phyloP scores from a whole-genome alignment of 2,113 vertebrate species.

The Anguilla japonica region DNA sequence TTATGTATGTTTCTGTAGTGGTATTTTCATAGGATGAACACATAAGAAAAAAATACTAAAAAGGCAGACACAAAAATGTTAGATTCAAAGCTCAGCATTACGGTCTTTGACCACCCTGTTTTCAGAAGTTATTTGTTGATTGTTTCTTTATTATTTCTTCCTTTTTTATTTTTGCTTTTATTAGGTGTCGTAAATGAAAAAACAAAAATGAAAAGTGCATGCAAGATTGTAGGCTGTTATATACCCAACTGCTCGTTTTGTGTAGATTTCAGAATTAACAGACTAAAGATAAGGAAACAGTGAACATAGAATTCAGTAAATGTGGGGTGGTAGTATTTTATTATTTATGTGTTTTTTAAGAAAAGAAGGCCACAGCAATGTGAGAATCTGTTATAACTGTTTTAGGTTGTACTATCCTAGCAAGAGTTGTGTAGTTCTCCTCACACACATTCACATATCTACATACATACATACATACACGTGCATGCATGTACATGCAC shows the following conservation, averaged over 20 bases:
- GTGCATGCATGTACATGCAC: neutral
- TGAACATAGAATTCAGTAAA: constrained; percentile 17
- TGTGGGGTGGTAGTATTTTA: constrained; percentile 16
- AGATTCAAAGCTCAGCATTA: constrained; percentile 16
- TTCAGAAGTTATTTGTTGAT: constrained; percentile 31
- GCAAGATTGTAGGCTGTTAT: constrained; percentile 31
- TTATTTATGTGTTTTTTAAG: constrained; percentile 31
- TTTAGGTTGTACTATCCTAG: neutral
- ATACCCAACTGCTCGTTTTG: constrained; percentile 17
- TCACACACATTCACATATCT: neutral
- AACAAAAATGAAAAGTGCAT: constrained; percentile 31
- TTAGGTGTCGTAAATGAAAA: constrained; percentile 27
- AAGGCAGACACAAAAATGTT: constrained; percentile 30
- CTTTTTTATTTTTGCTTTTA: constrained; percentile 26
- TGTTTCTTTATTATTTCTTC: constrained; percentile 29
- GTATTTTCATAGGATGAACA: constrained; percentile 21
- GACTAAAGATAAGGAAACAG: constrained; percentile 18
- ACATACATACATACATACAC: neutral
- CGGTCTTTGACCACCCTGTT: constrained; percentile 12
- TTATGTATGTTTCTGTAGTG: constrained; percentile 31
- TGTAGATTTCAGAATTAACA: constrained; percentile 21
- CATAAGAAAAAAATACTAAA: neutral
- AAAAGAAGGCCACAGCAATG: constrained; percentile 26
- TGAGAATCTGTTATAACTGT: constrained; percentile 27
- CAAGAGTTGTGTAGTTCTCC: neutral